Percentiles rank a stretch among this genome's conserved stretches.
Conservation (phyloP, 1,140 invertebrate species). For the Scaptodrosophila lebanonensis region DNA sequence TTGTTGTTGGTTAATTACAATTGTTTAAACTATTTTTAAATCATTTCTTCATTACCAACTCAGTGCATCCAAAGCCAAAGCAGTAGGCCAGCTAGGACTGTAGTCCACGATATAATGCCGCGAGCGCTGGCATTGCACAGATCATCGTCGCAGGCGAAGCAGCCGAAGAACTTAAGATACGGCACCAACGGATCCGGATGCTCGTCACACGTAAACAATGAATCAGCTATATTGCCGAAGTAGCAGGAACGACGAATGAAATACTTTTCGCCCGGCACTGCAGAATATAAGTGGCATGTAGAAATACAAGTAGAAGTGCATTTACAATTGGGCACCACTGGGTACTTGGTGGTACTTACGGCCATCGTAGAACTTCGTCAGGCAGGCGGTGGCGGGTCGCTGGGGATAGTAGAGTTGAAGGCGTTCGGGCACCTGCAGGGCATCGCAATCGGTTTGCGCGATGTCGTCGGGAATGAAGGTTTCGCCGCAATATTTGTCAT, state of each 20-base stretch:
- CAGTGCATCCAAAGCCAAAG: background rate
- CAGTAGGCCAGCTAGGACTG: background rate
- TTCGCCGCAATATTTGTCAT: constrained; percentile 56
- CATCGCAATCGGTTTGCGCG: constrained; percentile 55
- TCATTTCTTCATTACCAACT: too few species aligned
- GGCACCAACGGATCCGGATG: constrained; percentile 51
- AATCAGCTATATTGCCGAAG: constrained; percentile 43
- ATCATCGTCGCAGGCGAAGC: constrained; percentile 48
- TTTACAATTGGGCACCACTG: background rate
- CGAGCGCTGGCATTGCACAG: constrained; percentile 41
- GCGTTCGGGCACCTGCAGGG: constrained; percentile 44
- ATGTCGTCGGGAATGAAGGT: constrained; percentile 56
- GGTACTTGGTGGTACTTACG: constrained; percentile 35
- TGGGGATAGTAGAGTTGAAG: constrained; percentile 18
- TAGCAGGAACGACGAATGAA: constrained; percentile 62
- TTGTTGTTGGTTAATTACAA: too few species aligned
- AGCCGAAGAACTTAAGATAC: constrained; percentile 38
- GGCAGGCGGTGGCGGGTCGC: constrained; percentile 45
- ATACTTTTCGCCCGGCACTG: constrained; percentile 26
- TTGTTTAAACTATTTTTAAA: too few species aligned
- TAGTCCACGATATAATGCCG: background rate
- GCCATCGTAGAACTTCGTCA: constrained; percentile 57
- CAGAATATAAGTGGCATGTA: background rate
- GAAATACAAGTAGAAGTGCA: background rate
- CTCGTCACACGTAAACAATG: constrained; percentile 41